Conservation (phyloP, 2,797 vertebrate genomes). For the Cetoscarus ocellatus region DNA sequence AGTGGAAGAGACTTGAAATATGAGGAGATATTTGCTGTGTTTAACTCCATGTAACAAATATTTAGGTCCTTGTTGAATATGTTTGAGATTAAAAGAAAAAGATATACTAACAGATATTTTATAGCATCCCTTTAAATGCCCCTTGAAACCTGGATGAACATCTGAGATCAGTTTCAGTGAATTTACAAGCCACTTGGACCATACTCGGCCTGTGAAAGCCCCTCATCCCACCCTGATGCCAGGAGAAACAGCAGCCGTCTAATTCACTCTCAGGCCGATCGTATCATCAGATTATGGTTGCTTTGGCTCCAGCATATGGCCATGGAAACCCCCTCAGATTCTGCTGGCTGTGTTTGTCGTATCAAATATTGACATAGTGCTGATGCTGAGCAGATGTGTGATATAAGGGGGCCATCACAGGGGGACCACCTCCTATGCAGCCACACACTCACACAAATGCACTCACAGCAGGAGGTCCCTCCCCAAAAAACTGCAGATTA, state of each 20-base stretch:
- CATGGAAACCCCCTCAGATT: constrained; percentile 37
- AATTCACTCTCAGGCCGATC: constrained; percentile 54
- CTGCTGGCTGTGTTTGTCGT: constrained; percentile 12
- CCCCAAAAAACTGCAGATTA: constrained; percentile 71
- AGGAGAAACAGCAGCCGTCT: constrained; percentile 56
- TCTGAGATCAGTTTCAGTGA: constrained; percentile 14
- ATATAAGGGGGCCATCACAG: constrained; percentile 56
- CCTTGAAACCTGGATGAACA: constrained; percentile 32
- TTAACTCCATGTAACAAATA: too few relatives aligned
- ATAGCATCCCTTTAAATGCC: constrained; percentile 3
- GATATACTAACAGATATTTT: constrained; percentile 7
- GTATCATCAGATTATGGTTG: constrained; percentile 57
- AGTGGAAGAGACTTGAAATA: too few relatives aligned
- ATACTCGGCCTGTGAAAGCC: constrained; percentile 29
- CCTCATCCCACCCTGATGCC: constrained; percentile 30
- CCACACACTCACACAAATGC: constrained; percentile 43
- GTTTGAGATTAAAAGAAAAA: not conserved
- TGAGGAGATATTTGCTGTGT: too few relatives aligned
- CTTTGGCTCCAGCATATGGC: constrained; percentile 55
- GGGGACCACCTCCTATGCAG: constrained; percentile 65
- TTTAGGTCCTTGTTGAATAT: not conserved
- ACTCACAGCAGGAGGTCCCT: constrained; percentile 56
- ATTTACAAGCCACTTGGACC: constrained; percentile 16
- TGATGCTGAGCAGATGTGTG: constrained; percentile 77
- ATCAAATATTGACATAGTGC: constrained; percentile 58